phyloP scores from a whole-genome alignment of 1,140 invertebrate genomes.

The Batillaria attramentaria region DNA sequence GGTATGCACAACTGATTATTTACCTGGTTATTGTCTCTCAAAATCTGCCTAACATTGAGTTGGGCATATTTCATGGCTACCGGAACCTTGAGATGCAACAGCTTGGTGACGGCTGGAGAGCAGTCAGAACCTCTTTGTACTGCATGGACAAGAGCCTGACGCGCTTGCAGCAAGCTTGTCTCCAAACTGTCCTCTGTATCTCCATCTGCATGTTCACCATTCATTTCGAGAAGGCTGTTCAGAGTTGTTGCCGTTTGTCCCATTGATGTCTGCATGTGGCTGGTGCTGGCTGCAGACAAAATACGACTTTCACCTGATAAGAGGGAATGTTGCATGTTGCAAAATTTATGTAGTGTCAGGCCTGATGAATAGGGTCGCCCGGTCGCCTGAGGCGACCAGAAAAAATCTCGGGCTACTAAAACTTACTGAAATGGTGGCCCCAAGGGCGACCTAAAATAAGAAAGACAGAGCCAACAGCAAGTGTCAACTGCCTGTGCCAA shows the following conservation, averaged over 20 bases:
- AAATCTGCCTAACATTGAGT: constrained; percentile 25
- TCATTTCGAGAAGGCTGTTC: background rate
- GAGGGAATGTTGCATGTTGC: no score
- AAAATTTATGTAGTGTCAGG: no score
- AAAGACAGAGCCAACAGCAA: no score
- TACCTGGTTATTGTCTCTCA: constrained; percentile 37
- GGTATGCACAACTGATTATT: background rate
- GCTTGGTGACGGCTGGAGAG: background rate
- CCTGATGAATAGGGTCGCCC: no score
- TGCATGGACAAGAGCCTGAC: background rate
- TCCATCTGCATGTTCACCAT: background rate
- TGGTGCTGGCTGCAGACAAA: no score
- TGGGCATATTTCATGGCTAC: constrained; percentile 34
- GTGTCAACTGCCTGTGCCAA: no score
- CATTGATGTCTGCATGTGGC: constrained; percentile 32
- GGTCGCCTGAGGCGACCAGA: no score
- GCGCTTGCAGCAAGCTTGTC: constrained; percentile 7
- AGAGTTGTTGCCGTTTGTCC: constrained; percentile 9
- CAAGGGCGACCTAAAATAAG: no score
- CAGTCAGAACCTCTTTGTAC: constrained; percentile 9
- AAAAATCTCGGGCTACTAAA: no score
- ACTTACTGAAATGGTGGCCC: no score
- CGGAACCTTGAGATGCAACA: constrained; percentile 26
- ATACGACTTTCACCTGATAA: no score
- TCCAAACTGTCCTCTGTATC: constrained; percentile 60